phyloP scores from a whole-genome alignment of 2,113 vertebrate species.

The Chiloscyllium plagiosum region DNA sequence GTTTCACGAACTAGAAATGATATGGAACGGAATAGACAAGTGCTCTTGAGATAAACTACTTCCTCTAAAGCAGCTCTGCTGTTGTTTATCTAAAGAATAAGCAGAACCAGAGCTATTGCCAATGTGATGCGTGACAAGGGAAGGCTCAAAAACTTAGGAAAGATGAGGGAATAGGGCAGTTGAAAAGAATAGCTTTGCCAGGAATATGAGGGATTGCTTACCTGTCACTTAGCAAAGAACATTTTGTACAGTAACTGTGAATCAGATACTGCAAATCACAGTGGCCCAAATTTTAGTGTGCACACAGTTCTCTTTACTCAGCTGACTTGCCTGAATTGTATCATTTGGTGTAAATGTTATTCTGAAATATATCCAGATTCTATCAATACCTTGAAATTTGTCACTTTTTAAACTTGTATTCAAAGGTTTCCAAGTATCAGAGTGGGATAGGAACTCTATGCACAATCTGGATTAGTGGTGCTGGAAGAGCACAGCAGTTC shows the following conservation, averaged over 20 bases:
- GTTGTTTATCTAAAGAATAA: neutral
- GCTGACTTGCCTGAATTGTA: neutral
- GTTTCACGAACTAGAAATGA: neutral
- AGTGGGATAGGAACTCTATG: neutral
- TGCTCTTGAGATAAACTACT: neutral
- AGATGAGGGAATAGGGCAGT: neutral
- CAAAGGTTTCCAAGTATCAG: neutral
- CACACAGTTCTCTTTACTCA: neutral
- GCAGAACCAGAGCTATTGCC: neutral
- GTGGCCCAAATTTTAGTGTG: neutral
- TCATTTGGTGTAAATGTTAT: neutral
- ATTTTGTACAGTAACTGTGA: neutral
- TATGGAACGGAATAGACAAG: neutral
- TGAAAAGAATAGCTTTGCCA: neutral
- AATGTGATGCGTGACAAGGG: neutral
- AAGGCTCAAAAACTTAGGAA: too few relatives aligned
- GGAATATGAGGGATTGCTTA: neutral
- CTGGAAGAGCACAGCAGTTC: too few relatives aligned
- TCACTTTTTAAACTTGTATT: neutral
- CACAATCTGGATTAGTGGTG: too few relatives aligned
- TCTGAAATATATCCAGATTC: neutral
- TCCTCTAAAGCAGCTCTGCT: neutral
- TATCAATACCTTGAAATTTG: neutral
- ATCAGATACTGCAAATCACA: neutral
- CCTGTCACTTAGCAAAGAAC: neutral